These are phyloP conservation scores for Poeciliopsis turrubarensis DNA, from an alignment of 2,113 vertebrate species.

Conservation along the genomic window DNA sequence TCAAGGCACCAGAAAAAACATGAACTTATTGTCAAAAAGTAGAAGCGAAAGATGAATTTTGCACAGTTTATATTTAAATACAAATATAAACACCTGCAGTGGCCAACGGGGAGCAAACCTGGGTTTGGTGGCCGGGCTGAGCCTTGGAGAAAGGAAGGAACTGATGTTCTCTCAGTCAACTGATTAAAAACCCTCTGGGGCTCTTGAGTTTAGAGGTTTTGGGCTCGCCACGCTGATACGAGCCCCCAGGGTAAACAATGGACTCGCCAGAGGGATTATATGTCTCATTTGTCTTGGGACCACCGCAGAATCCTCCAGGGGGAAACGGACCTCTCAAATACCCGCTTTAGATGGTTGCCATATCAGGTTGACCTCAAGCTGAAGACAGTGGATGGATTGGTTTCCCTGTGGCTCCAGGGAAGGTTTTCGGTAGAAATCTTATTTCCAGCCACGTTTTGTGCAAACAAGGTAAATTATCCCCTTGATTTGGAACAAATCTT, in stretches of 20 bases:
- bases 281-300: constrained; percentile 1
- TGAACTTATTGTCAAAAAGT: too few species aligned
- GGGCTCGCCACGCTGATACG: neutral
- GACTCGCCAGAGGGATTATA: neutral
- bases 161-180: neutral
- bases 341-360: too few species aligned
- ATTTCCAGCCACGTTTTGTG: neutral
- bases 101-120: neutral
- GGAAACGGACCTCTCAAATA: too few species aligned
- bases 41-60: too few species aligned
- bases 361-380: too few species aligned
- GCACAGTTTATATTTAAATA: too few species aligned
- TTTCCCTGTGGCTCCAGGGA: neutral
- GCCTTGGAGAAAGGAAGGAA: neutral
- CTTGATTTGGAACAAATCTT: constrained; percentile 4
- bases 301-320: neutral
- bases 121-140: neutral
- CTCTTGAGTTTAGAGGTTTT: neutral
- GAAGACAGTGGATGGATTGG: too few species aligned
- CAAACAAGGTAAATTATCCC: neutral
- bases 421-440: neutral
- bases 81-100: too few species aligned
- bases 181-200: neutral
- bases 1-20: too few species aligned
- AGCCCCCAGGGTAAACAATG: neutral